Percentiles rank a stretch among this genome's conserved stretches.
Evolutionary conservation across 2,888 invertebrate species (phyloP).

Genomic region (Tinea semifulvella): DNA sequence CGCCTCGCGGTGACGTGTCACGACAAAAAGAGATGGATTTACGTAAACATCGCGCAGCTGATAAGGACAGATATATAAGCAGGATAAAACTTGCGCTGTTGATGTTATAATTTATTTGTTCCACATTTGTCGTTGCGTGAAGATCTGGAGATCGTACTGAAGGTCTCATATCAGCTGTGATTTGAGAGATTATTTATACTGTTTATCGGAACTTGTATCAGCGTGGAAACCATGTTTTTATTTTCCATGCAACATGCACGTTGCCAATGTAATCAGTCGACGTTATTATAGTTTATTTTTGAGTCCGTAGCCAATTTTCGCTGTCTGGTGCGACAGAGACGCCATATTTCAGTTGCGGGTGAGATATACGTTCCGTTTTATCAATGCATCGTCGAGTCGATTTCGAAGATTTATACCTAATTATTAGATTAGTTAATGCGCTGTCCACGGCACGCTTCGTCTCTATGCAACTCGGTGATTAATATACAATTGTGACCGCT

Average conservation of each 20-base stretch:
- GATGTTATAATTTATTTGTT: slow-evolving; percentile 67
- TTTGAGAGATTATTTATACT: slow-evolving; percentile 46
- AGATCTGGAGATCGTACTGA: slow-evolving; percentile 62
- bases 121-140: slow-evolving; percentile 67
- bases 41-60: slow-evolving; percentile 26
- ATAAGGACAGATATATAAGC: slow-evolving; percentile 29
- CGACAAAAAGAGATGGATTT: slow-evolving; percentile 31
- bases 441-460: slow-evolving; percentile 55
- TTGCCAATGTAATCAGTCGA: too few species aligned
- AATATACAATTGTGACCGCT: too few species aligned
- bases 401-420: slow-evolving; percentile 61
- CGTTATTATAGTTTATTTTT: slow-evolving; percentile 2
- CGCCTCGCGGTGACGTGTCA: slow-evolving; percentile 39
- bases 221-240: slow-evolving; percentile 17
- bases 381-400: slow-evolving; percentile 64
- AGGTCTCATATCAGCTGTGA: slow-evolving; percentile 62
- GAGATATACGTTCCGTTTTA: slow-evolving; percentile 60
- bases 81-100: slow-evolving; percentile 57
- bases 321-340: slow-evolving; percentile 32
- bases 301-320: slow-evolving; percentile 8
- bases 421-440: slow-evolving; percentile 60
- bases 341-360: slow-evolving; percentile 58
- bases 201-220: slow-evolving; percentile 45
- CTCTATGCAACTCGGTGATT: slow-evolving; percentile 14
- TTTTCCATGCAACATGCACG: background rate